Conservation (phyloP, 1,140 invertebrate genomes). For the Ctenoplectra terminalis region DNA sequence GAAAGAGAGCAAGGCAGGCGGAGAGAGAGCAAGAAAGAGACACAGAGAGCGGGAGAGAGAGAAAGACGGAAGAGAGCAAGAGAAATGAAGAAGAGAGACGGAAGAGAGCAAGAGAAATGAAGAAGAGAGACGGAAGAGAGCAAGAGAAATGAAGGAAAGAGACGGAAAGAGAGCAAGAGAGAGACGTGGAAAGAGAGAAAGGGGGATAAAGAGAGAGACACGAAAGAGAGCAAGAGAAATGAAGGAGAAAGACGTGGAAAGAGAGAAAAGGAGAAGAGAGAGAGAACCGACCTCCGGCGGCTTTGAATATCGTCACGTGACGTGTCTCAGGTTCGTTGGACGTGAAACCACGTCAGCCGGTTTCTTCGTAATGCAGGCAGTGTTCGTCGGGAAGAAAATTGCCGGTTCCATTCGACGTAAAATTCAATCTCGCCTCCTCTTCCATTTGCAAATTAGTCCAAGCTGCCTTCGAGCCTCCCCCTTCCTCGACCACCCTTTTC, state of each 20-base stretch:
- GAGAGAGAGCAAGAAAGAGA: too few relatives aligned
- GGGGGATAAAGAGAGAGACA: too few relatives aligned
- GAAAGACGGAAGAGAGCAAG: too few relatives aligned
- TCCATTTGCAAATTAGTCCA: constrained; percentile 74
- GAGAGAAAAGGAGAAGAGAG: neutral
- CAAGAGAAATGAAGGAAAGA: too few relatives aligned
- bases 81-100: too few relatives aligned
- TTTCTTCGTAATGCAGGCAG: constrained; percentile 18
- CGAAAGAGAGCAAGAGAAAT: too few relatives aligned
- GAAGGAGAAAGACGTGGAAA: too few relatives aligned
- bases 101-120: too few relatives aligned
- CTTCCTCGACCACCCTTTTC: neutral
- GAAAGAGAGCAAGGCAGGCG: too few relatives aligned
- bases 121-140: too few relatives aligned
- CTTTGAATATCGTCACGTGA: constrained; percentile 49
- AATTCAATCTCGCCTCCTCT: constrained; percentile 71
- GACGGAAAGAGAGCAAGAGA: neutral
- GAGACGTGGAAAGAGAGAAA: neutral
- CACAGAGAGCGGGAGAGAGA: too few relatives aligned
- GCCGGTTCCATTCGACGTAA: constrained; percentile 70
- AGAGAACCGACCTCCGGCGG: neutral
- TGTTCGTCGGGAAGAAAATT: constrained; percentile 69
- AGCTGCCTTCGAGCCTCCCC: constrained; percentile 5
- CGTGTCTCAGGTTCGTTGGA: constrained; percentile 50
- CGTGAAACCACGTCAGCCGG: constrained; percentile 53